These are phyloP conservation scores for Minunthozetes semirufus DNA, from an alignment of 2,888 invertebrate species.

Conservation along the genomic window DNA sequence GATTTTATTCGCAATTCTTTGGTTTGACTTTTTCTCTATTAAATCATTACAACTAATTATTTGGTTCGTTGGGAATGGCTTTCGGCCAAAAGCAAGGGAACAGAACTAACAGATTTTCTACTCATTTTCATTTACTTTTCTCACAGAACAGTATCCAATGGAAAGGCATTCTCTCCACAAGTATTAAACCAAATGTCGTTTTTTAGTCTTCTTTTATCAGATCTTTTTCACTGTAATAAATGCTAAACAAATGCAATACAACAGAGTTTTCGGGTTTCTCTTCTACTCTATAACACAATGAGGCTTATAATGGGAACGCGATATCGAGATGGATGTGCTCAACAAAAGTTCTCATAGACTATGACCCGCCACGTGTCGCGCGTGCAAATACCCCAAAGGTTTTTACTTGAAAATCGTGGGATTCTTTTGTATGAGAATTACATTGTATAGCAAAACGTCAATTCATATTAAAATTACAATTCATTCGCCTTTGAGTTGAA, in stretches of 20 bases:
- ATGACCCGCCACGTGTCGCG: background rate
- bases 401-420: background rate
- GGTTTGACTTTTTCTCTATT: background rate
- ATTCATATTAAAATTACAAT: background rate
- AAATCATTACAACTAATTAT: background rate
- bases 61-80: background rate
- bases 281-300: background rate
- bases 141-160: background rate
- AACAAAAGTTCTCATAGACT: conserved; percentile 16
- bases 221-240: background rate
- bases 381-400: conserved; percentile 25
- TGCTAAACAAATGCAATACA: conserved; percentile 14
- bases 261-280: background rate
- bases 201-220: conserved; percentile 5
- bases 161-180: background rate
- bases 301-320: background rate
- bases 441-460: background rate
- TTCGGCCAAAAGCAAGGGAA: background rate
- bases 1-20: no score
- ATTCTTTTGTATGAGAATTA: background rate
- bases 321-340: background rate
- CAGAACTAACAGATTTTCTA: background rate
- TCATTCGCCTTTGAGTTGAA: background rate
- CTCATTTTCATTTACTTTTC: background rate
- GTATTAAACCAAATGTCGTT: conserved; percentile 18